Percentiles rank a stretch among this genome's conserved stretches.
Conservation (phyloP, 1,140 invertebrate genomes). For the Euglossa dilemma region DNA sequence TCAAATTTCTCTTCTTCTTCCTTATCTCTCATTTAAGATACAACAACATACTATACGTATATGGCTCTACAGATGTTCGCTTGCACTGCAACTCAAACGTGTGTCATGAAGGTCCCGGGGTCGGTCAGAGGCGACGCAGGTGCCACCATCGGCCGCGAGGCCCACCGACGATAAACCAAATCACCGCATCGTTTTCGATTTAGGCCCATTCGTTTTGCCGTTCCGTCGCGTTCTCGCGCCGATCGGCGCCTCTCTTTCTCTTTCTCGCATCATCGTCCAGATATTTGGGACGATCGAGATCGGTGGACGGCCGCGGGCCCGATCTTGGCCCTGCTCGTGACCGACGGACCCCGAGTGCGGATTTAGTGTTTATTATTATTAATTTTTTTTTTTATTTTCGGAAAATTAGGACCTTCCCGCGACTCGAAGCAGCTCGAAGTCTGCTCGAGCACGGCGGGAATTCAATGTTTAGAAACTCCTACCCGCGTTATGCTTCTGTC, state of each 20-base stretch:
- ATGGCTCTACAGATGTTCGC: conserved; percentile 83
- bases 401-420: conserved; percentile 76
- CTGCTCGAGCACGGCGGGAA: conserved; percentile 70
- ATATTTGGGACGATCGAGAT: not conserved
- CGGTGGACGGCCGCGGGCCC: conserved; percentile 30
- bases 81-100: conserved; percentile 83
- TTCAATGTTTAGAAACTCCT: conserved; percentile 80
- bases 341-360: conserved; percentile 53
- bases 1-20: conserved; percentile 46
- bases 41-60: conserved; percentile 83
- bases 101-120: conserved; percentile 75
- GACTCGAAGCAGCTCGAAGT: conserved; percentile 55
- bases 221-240: not conserved
- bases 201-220: conserved; percentile 54
- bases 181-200: conserved; percentile 8
- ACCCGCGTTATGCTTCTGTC: conserved; percentile 83
- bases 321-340: conserved; percentile 43
- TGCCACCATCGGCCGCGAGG: conserved; percentile 42
- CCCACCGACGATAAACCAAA: too few species aligned
- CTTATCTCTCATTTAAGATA: conserved; percentile 78
- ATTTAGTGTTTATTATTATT: conserved; percentile 68
- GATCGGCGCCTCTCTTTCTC: conserved; percentile 41
- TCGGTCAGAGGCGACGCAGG: conserved; percentile 51
- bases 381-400: conserved; percentile 68
- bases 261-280: not conserved